Percentiles rank a stretch among this genome's conserved stretches.
Evolutionary conservation across 2,888 invertebrate species (phyloP).

Genomic region (Lochmaea crataegi): DNA sequence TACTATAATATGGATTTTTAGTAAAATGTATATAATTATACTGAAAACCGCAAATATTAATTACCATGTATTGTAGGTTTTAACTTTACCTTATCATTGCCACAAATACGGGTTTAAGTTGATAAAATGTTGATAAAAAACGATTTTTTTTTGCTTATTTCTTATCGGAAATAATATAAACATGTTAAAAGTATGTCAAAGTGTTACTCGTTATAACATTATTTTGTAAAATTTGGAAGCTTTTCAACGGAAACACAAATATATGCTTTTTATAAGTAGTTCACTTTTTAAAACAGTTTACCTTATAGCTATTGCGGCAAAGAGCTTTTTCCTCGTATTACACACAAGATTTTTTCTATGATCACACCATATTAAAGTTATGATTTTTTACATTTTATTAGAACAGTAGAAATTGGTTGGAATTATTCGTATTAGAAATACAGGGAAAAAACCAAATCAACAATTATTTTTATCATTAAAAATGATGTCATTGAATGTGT

Average conservation of each 20-base stretch:
- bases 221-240: neutral
- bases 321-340: too few relatives aligned
- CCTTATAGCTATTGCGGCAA: too few relatives aligned
- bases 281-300: too few relatives aligned
- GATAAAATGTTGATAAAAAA: slow-evolving; percentile 3
- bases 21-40: neutral
- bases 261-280: too few relatives aligned
- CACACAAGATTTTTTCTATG: too few relatives aligned
- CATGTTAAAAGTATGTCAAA: neutral
- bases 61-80: neutral
- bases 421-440: too few relatives aligned
- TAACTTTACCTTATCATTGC: neutral
- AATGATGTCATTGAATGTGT: too few relatives aligned
- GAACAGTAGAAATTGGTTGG: too few relatives aligned
- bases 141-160: neutral
- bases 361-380: too few relatives aligned
- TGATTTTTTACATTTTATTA: too few relatives aligned
- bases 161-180: neutral
- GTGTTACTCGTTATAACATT: neutral
- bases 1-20: slow-evolving; percentile 34
- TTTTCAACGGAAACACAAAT: neutral
- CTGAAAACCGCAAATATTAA: neutral
- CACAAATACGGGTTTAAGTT: neutral
- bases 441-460: too few relatives aligned
- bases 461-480: too few relatives aligned